Evolutionary conservation across 2,888 invertebrate species (phyloP).

Genomic region (Folsomia manolachei): DNA sequence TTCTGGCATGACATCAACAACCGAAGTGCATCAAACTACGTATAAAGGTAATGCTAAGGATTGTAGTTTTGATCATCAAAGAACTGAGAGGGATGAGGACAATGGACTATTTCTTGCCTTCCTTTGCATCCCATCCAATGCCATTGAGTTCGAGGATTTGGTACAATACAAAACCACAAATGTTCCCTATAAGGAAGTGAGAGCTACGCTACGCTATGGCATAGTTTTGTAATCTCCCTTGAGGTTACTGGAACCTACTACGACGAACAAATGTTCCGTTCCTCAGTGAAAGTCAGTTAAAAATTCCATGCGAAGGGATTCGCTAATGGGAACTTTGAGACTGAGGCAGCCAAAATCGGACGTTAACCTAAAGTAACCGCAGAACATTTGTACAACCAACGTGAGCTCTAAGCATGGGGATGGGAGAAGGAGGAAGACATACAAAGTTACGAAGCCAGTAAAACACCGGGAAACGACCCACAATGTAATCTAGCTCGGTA

Average conservation of each 20-base stretch:
- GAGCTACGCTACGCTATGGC: not conserved
- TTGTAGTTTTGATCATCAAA: too few relatives aligned
- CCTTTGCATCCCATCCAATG: too few relatives aligned
- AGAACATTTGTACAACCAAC: not conserved
- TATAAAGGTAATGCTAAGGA: too few relatives aligned
- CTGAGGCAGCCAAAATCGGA: not conserved
- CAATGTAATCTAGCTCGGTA: not conserved
- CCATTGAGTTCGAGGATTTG: not conserved
- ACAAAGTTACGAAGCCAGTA: slow-evolving; percentile 2
- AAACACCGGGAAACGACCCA: slow-evolving; percentile 4
- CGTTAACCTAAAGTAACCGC: not conserved
- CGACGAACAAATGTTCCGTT: too few relatives aligned
- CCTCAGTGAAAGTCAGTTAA: not conserved
- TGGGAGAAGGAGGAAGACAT: not conserved
- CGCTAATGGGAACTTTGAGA: slow-evolving; percentile 3
- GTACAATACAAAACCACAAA: not conserved
- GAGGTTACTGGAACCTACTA: not conserved
- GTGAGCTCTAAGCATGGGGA: not conserved
- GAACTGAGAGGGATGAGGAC: too few relatives aligned
- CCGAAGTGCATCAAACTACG: too few relatives aligned
- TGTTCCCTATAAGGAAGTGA: not conserved
- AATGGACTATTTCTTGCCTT: not conserved
- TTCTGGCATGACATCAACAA: too few relatives aligned
- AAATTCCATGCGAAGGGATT: slow-evolving; percentile 23
- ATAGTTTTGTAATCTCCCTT: not conserved